Base-by-base conservation (phyloP, 2,888 invertebrate species). In the Microlaimidae sp. region DNA sequence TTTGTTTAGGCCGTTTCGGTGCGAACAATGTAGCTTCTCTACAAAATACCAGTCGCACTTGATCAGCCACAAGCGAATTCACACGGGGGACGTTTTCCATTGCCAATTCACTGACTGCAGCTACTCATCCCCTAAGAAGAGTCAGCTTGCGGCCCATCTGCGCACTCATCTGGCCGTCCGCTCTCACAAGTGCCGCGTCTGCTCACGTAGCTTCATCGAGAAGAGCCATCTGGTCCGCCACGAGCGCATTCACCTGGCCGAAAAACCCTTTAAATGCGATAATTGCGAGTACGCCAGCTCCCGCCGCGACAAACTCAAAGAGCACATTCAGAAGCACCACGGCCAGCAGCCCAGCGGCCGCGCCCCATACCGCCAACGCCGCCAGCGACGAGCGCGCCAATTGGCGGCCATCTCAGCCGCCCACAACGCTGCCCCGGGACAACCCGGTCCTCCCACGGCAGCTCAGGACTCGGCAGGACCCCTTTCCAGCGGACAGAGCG, bases 1-100 rank as follows among this genome's bases (percentile, higher is more conserved):
- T n/a, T n/a, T n/a, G n/a, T 62, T 42, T 55, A 75, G 79, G 57
- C 77, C 76, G n/a, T 76, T 77, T 59, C 71, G 76, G 1, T 81
- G 81, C 65, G 80, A 80, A 57, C 74, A 75, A n/a, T 81, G 81
- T 69, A 79, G 79, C 7, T 81, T 80, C 66, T 75, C 78, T 56
- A 80, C 80, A 38, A 80, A 80, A 65, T 80, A 78, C 64, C 74
- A 79, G 58, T 79, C 79, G 60, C 79, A 81, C 65, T 75, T 81
- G 64, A 77, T 79, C 46, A 75, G 78, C 17, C 81, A 81, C 66
- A 78, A 78, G 61, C 71, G 80, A 52, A 78, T 79, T 54, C 81
- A 81, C 67, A 75, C 78, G 60, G 79, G 78, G 48, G 78, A 80
- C 62, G 75, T 79, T n/a, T 79, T 77, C 66, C 73, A 75, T 41